phyloP scores from a whole-genome alignment of 1,140 invertebrate genomes.

The Glossosoma conforme region DNA sequence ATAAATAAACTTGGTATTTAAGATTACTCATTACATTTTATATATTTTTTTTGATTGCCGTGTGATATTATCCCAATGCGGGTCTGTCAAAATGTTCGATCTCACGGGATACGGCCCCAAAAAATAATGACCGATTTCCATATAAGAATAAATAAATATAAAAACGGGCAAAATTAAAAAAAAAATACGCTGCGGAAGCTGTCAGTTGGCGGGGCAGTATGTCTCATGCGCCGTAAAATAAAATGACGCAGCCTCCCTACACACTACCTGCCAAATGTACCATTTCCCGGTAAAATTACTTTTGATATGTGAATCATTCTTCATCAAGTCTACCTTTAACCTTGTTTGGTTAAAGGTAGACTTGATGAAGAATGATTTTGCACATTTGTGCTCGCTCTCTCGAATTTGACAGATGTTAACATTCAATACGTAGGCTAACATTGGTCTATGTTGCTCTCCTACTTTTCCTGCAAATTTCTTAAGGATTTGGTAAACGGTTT shows the following conservation, averaged over 20 bases:
- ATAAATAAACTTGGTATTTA: background rate
- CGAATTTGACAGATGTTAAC: background rate
- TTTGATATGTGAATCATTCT: background rate
- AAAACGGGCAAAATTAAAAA: constrained; percentile 15
- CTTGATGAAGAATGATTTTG: background rate
- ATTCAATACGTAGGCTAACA: too few species aligned
- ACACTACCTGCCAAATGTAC: constrained; percentile 1
- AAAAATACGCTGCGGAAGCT: constrained; percentile 8
- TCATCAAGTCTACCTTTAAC: too few species aligned
- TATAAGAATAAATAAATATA: constrained; percentile 25
- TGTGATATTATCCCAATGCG: background rate
- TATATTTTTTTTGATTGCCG: background rate
- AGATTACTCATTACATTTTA: background rate
- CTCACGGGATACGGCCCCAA: constrained; percentile 7
- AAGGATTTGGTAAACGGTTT: too few species aligned
- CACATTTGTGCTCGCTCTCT: background rate
- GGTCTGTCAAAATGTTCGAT: background rate
- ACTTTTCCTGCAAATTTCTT: too few species aligned
- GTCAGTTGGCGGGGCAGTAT: background rate
- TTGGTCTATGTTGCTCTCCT: too few species aligned
- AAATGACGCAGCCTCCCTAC: background rate
- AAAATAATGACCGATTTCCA: constrained; percentile 20
- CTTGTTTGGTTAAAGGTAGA: background rate
- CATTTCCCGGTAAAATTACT: constrained; percentile 15
- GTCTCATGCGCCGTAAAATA: background rate